Conservation (phyloP, 1,140 invertebrate species). For the Physella acuta region DNA sequence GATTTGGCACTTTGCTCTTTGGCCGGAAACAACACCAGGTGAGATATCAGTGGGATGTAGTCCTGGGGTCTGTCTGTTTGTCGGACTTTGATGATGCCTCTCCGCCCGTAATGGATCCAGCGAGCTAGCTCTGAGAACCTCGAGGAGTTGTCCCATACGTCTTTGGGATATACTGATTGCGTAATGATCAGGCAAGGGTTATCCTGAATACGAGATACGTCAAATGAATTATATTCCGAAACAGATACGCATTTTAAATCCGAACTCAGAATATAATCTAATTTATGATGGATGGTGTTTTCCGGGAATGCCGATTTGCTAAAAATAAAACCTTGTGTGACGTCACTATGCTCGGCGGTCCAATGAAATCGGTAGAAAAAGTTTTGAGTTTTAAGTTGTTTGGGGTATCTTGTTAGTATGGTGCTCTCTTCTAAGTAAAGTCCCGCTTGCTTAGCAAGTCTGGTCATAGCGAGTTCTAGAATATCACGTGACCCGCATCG, state of each 20-base stretch:
- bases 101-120: conserved; percentile 23
- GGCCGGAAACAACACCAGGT: conserved; percentile 20
- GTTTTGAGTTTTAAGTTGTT: neutral
- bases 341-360: too few species aligned
- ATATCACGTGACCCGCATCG: neutral
- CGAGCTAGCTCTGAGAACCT: conserved; percentile 21
- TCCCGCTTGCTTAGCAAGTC: conserved; percentile 9
- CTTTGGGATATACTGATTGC: conserved; percentile 16
- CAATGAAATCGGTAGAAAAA: conserved; percentile 5
- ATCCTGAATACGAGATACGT: neutral
- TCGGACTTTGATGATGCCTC: neutral
- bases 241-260: neutral
- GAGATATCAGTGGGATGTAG: conserved; percentile 20
- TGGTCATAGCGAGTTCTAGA: neutral
- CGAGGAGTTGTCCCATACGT: conserved; percentile 13
- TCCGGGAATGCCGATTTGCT: neutral
- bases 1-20: neutral
- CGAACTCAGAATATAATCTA: neutral
- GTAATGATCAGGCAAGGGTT: conserved; percentile 12
- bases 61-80: neutral
- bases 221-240: neutral
- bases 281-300: neutral
- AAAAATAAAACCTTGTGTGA: neutral
- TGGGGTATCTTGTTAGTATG: conserved; percentile 7
- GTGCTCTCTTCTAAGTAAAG: conserved; percentile 16